Evolutionary conservation across 2,888 invertebrate species (phyloP).

Genomic region (Rutpela maculata): DNA sequence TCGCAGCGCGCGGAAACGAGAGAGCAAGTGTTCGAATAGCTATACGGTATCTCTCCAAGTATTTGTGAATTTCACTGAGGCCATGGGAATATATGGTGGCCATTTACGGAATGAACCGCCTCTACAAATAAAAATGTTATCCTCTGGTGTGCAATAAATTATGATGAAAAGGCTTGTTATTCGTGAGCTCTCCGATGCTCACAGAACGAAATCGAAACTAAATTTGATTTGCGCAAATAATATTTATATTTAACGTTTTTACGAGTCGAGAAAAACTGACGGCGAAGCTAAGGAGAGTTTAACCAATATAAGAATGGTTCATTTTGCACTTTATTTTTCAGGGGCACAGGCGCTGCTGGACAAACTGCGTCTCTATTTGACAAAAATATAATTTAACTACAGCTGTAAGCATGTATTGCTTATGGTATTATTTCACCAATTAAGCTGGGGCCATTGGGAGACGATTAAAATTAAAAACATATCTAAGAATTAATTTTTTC

Average conservation of each 20-base stretch:
- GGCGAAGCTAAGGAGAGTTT: neutral
- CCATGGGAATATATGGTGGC: conserved; percentile 68
- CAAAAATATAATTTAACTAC: too few species aligned
- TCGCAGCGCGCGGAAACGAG: neutral
- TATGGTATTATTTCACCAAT: too few species aligned
- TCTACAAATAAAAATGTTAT: conserved; percentile 71
- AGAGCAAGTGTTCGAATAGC: conserved; percentile 26
- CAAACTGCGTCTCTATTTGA: too few species aligned
- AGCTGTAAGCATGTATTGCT: too few species aligned
- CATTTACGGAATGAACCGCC: conserved; percentile 69
- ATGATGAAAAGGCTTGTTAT: conserved; percentile 69
- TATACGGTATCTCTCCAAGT: conserved; percentile 56
- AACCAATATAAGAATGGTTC: neutral
- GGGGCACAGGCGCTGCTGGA: too few species aligned
- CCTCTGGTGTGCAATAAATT: conserved; percentile 69
- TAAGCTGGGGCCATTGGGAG: too few species aligned
- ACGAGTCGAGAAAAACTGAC: neutral
- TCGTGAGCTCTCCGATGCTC: conserved; percentile 49
- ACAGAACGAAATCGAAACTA: conserved; percentile 58
- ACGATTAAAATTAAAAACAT: too few species aligned
- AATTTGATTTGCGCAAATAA: conserved; percentile 55
- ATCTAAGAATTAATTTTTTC: too few species aligned
- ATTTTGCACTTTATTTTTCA: too few species aligned
- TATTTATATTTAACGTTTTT: conserved; percentile 28
- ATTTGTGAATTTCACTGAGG: conserved; percentile 66